Evolutionary conservation across 2,888 invertebrate species (phyloP).

Genomic region (Lasioglossum villosulum): DNA sequence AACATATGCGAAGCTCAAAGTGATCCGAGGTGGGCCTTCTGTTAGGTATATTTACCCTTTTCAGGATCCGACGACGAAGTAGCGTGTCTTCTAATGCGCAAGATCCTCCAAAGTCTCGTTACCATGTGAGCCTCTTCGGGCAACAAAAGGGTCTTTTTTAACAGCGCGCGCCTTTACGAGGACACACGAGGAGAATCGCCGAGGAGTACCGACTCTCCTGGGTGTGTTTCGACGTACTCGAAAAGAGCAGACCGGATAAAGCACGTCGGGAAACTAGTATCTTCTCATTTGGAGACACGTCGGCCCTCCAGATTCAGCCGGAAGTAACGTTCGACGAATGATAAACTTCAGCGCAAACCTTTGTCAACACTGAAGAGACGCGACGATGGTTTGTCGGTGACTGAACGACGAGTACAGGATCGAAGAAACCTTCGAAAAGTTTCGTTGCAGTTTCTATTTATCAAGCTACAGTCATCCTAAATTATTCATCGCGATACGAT

Average conservation of each 20-base stretch:
- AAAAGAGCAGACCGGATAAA: slow-evolving; percentile 43
- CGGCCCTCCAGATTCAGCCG: not conserved
- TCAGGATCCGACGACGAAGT: slow-evolving; percentile 14
- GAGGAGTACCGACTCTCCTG: slow-evolving; percentile 14
- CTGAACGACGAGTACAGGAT: no score
- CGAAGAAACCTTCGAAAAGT: no score
- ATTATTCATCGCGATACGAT: no score
- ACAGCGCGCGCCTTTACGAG: slow-evolving; percentile 60
- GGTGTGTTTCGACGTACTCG: slow-evolving; percentile 37
- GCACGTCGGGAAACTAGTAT: slow-evolving; percentile 34
- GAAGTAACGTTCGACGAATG: not conserved
- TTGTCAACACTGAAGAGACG: not conserved
- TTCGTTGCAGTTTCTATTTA: no score
- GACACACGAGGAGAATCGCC: slow-evolving; percentile 38
- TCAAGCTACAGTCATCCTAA: no score
- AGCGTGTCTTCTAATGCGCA: slow-evolving; percentile 61
- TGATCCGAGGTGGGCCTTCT: no score
- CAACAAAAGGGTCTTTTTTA: slow-evolving; percentile 58
- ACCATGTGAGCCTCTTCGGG: slow-evolving; percentile 36
- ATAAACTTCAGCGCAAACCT: not conserved
- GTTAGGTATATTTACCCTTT: no score
- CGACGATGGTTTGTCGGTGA: no score
- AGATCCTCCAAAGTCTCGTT: slow-evolving; percentile 66
- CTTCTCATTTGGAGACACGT: slow-evolving; percentile 26
- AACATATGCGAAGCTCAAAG: no score